Percentiles rank a stretch among this genome's conserved stretches.
Evolutionary conservation across 2,888 invertebrate genomes (phyloP).

Genomic region (Dryobotodes eremita): DNA sequence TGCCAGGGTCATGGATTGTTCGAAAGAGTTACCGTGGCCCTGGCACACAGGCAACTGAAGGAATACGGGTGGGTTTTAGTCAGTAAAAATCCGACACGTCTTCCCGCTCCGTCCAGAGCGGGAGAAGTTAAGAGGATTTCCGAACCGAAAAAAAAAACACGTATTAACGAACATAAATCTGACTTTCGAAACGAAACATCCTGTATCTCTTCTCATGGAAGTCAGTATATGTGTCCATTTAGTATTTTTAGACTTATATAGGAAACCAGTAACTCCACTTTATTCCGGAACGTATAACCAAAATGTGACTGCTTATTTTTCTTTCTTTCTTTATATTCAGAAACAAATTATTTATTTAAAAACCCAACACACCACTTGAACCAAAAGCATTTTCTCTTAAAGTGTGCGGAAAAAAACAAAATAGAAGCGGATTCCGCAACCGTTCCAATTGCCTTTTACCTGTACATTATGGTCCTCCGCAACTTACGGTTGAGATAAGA

Average conservation of each 20-base stretch:
- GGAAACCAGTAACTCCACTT: not conserved
- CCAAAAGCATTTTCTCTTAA: constrained; percentile 5
- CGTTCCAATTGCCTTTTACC: constrained; percentile 43
- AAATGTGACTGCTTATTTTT: not conserved
- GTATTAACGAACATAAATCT: not conserved
- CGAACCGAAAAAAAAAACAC: no score
- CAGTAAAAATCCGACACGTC: no score
- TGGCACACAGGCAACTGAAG: no score
- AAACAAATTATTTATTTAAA: constrained; percentile 8
- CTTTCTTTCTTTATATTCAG: not conserved
- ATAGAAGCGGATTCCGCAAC: not conserved
- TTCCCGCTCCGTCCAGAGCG: no score
- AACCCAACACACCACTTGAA: not conserved
- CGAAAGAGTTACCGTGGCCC: no score
- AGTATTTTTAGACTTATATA: not conserved
- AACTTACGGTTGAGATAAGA: constrained; percentile 50
- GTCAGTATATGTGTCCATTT: not conserved
- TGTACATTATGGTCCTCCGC: constrained; percentile 34
- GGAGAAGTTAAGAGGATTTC: no score
- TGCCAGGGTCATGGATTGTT: no score
- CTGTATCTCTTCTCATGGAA: not conserved
- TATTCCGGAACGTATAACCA: not conserved
- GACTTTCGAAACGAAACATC: not conserved
- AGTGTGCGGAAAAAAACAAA: constrained; percentile 11
- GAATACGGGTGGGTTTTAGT: no score